Conservation (phyloP, 2,888 invertebrate species). For the Tetrapedia diversipes region DNA sequence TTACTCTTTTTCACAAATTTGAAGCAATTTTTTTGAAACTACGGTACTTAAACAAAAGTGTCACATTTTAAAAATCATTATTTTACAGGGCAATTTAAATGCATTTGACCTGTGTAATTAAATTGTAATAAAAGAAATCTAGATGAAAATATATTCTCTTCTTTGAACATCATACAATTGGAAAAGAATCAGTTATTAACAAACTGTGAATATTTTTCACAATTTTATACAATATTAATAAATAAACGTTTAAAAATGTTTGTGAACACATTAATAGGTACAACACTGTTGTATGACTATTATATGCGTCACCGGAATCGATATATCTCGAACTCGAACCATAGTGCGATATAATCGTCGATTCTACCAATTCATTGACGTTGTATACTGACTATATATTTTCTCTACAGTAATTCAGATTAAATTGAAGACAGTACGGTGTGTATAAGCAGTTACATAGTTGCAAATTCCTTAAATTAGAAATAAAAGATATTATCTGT, state of each 20-base stretch:
- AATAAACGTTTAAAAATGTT: conserved; percentile 1
- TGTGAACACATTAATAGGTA: conserved; percentile 32
- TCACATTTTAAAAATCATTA: not conserved
- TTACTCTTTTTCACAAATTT: conserved; percentile 8
- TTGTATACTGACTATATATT: conserved; percentile 19
- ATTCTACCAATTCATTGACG: conserved; percentile 54
- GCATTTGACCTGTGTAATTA: not conserved
- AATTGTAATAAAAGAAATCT: not conserved
- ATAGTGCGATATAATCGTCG: conserved; percentile 46
- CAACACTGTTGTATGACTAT: conserved; percentile 45
- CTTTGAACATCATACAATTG: not conserved
- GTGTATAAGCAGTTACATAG: conserved; percentile 9
- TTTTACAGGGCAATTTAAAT: not conserved
- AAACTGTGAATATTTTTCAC: not conserved
- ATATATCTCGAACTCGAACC: conserved; percentile 64
- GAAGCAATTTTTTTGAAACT: not conserved
- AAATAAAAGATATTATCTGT: conserved; percentile 29
- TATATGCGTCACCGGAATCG: conserved; percentile 61
- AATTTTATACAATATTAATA: not conserved
- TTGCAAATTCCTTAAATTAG: conserved; percentile 35
- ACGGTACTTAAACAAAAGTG: not conserved
- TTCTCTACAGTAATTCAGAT: conserved; percentile 42
- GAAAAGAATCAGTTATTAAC: not conserved
- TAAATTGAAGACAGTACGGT: conserved; percentile 28
- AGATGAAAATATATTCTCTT: not conserved